Conservation (phyloP, 1,140 invertebrate genomes). For the Drosophila athabasca region DNA sequence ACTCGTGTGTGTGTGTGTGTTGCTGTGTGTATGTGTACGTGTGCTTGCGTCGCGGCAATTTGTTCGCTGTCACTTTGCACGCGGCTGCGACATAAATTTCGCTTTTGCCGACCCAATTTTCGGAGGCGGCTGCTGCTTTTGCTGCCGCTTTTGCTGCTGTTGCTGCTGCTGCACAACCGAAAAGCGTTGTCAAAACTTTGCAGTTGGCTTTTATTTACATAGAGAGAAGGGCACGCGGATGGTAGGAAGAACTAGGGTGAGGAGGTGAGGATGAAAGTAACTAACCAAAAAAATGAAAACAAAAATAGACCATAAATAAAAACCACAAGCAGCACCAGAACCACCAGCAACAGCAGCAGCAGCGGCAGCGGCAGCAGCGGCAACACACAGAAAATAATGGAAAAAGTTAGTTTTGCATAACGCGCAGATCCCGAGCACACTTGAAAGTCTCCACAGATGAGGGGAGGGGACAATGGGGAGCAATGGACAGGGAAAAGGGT, state of each 20-base stretch:
- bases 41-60: constrained; percentile 68
- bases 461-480: constrained; percentile 10
- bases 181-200: constrained; percentile 78
- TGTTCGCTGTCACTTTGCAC: constrained; percentile 80
- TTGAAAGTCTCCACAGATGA: constrained; percentile 52
- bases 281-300: constrained; percentile 75
- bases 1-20: constrained; percentile 1
- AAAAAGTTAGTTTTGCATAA: constrained; percentile 82
- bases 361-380: constrained; percentile 31
- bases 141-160: constrained; percentile 7
- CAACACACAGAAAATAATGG: constrained; percentile 74
- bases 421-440: constrained; percentile 67
- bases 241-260: neutral
- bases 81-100: constrained; percentile 81
- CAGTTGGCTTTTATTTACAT: constrained; percentile 80
- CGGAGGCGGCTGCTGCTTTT: constrained; percentile 42
- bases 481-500: constrained; percentile 6
- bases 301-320: constrained; percentile 81
- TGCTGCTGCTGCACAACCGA: constrained; percentile 49
- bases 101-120: constrained; percentile 78
- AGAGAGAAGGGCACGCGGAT: constrained; percentile 10
- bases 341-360: constrained; percentile 3
- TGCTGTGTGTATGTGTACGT: neutral
- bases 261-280: constrained; percentile 49
- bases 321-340: constrained; percentile 59